A percentile compares a stretch with the other conserved stretches of the same genome.
phyloP scores from a whole-genome alignment of 2,888 invertebrate genomes.

The Meteorus colon region DNA sequence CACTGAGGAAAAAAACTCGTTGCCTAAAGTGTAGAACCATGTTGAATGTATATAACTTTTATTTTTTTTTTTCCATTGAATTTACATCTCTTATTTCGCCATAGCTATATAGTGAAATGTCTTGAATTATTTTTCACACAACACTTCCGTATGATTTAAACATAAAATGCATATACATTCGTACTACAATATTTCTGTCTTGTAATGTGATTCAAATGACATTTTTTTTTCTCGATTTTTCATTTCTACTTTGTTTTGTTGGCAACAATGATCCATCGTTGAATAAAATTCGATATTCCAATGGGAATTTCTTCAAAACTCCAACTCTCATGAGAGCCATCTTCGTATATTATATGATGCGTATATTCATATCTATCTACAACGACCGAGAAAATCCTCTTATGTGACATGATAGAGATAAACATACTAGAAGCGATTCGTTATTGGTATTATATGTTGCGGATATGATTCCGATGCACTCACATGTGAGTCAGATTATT shows the following conservation, averaged over 20 bases:
- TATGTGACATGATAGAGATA: too few species aligned
- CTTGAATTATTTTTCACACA: slow-evolving; percentile 19
- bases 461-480: too few species aligned
- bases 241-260: too few species aligned
- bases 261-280: neutral
- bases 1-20: slow-evolving; percentile 14
- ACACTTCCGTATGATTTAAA: neutral
- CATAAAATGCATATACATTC: neutral
- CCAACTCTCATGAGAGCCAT: neutral
- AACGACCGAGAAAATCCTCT: too few species aligned
- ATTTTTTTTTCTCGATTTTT: too few species aligned
- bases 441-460: too few species aligned
- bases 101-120: neutral
- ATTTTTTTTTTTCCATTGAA: neutral
- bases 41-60: neutral
- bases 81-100: neutral
- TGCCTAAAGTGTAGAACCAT: slow-evolving; percentile 31
- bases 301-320: neutral
- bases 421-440: too few species aligned
- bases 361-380: neutral
- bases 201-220: neutral
- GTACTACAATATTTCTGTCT: neutral
- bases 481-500: too few species aligned
- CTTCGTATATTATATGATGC: neutral
- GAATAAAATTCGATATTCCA: neutral